These are phyloP conservation scores for Mormyrus proboscirostris DNA, from an alignment of 2,797 vertebrate genomes.

Conservation along the genomic window DNA sequence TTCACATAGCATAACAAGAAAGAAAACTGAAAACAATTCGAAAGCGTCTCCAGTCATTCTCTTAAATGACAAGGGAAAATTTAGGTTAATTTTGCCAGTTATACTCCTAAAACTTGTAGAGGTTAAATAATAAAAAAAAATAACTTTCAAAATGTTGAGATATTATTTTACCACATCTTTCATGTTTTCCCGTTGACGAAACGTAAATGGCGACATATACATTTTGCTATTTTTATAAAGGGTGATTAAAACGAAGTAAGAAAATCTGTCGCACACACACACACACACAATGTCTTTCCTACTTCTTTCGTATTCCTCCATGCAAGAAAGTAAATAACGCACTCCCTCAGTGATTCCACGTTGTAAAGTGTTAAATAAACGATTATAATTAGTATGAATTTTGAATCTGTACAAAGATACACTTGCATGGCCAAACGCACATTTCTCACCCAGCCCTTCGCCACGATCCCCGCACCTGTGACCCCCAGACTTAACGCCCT, in stretches of 20 bases:
- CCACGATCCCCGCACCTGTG: conserved; percentile 10
- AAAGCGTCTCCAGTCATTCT: background rate
- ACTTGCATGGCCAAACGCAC: background rate
- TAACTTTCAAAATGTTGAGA: background rate
- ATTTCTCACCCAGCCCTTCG: background rate
- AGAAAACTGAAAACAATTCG: background rate
- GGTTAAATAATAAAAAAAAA: background rate
- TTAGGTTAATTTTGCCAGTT: background rate
- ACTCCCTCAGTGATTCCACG: background rate
- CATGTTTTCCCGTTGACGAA: background rate
- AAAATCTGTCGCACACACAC: background rate
- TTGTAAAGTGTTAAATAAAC: background rate
- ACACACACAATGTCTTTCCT: background rate
- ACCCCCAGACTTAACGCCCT: background rate
- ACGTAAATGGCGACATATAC: background rate
- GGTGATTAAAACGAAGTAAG: background rate
- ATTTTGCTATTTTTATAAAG: background rate
- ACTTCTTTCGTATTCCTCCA: background rate
- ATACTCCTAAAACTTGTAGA: background rate
- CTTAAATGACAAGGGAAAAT: background rate
- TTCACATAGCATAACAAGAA: background rate
- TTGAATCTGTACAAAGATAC: background rate
- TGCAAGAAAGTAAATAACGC: background rate
- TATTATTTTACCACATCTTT: background rate
- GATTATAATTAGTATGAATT: background rate